Base-by-base conservation (phyloP, 2,113 vertebrate genomes). In the Podiceps cristatus region DNA sequence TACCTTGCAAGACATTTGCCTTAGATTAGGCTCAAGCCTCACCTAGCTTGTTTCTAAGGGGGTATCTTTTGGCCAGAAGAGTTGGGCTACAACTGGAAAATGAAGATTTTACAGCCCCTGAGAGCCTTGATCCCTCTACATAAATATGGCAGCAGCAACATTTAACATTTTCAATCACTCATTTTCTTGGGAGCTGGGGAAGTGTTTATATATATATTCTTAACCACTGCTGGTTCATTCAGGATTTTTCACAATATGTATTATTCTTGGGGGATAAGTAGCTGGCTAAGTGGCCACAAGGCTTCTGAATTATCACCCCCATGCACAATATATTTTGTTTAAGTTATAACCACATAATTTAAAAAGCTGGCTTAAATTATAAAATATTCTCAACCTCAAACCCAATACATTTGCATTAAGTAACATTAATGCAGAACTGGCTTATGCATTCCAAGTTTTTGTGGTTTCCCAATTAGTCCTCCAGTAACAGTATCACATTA, bases 391-490 rank as follows among this genome's bases (percentile, higher is more conserved):
- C 84, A 96, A 93, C 73, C 95, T 75, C 89, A 91, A 97, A 76
- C 62, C 77, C 58, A 86, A 79, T 90, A 72, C 62, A 92, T 96
- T 95, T 96, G 67, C 95, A 95, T 96, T 74, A 81, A 91, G 56
- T 40, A 96, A 84, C 64, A 68, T 87, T 91, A 96, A 90, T 40
- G 53, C 73, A 90, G 87, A 77, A 60, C 59, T 95, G 84, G 37
- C 50, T 91, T 82, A 85, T 17, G 62, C 63, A 87, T 95, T 96
- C 93, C 95, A 96, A 93, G 86, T 50, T 91, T 85, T 76, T 97
- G 97, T 91, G 97, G 96, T 97, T 96, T 96, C 82, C 86, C 96
- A 96, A 97, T 97, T 97, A 96, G 89, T 97, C 86, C 77, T 97
- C 91, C 69, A 80, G 91, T 94, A 97, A 93, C 31, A 73, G 94